Evolutionary conservation across 2,888 invertebrate species (phyloP).

Genomic region (Seladonia tumulorum): DNA sequence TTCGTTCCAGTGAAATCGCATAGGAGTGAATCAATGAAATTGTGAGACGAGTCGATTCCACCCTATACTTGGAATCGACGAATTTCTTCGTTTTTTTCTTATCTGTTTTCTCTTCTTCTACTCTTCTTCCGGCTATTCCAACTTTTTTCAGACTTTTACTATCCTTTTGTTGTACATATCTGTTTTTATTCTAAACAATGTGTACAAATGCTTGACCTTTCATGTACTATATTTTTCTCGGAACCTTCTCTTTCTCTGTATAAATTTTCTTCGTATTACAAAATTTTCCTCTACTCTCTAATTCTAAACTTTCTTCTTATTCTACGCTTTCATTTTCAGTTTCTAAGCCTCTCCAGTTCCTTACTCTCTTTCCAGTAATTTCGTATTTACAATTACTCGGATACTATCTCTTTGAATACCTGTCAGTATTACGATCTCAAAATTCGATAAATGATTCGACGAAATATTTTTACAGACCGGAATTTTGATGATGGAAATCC

Average conservation of each 20-base stretch:
- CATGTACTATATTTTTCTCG: neutral
- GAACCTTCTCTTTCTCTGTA: neutral
- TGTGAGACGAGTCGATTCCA: neutral
- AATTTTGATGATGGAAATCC: neutral
- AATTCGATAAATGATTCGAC: conserved; percentile 70
- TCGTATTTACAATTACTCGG: conserved; percentile 10
- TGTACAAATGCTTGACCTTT: conserved; percentile 16
- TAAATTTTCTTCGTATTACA: neutral
- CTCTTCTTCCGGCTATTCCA: neutral
- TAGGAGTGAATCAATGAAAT: conserved; percentile 38
- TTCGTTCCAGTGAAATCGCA: conserved; percentile 11
- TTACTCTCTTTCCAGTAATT: neutral
- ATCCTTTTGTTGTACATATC: neutral
- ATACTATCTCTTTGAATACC: conserved; percentile 53
- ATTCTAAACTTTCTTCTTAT: conserved; percentile 5
- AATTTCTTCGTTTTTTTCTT: conserved; percentile 30
- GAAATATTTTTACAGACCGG: conserved; percentile 44
- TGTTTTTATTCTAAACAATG: neutral
- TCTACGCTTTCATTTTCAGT: conserved; percentile 28
- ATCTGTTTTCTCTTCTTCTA: conserved; percentile 4
- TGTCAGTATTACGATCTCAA: conserved; percentile 74
- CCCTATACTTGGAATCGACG: conserved; percentile 9
- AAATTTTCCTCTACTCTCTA: conserved; percentile 9
- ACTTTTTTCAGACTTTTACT: neutral
- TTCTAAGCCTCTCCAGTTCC: conserved; percentile 6